A percentile compares a stretch with the other conserved stretches of the same genome.
phyloP scores from a whole-genome alignment of 2,797 vertebrate species.

The Coregonus ussuriensis region DNA sequence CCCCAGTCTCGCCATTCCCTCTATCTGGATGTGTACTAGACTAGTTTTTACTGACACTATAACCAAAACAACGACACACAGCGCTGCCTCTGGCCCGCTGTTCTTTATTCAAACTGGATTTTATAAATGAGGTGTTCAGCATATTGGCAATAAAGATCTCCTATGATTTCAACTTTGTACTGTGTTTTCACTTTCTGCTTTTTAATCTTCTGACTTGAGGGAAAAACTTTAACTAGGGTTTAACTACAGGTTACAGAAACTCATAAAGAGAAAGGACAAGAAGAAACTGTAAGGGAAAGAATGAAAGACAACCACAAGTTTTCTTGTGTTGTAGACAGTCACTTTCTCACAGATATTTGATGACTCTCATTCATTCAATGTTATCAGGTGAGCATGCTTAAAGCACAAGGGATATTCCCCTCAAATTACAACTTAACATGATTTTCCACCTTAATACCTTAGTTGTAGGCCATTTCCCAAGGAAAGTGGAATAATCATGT shows the following conservation, averaged over 20 bases:
- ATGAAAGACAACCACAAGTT: background rate
- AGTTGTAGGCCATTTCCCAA: too few species aligned
- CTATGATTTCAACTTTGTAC: constrained; percentile 18
- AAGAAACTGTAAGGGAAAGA: background rate
- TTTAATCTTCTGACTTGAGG: background rate
- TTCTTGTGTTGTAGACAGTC: background rate
- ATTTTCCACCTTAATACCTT: too few species aligned
- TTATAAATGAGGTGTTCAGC: constrained; percentile 72
- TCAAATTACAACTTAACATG: too few species aligned
- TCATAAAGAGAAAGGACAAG: background rate
- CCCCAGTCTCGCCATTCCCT: constrained; percentile 20
- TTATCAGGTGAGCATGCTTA: background rate
- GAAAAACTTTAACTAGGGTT: background rate
- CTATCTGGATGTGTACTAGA: constrained; percentile 43
- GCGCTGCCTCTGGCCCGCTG: constrained; percentile 40
- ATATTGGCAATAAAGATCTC: constrained; percentile 70
- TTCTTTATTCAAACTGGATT: constrained; percentile 61
- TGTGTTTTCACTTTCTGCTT: constrained; percentile 22
- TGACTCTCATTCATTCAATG: background rate
- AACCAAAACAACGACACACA: constrained; percentile 49
- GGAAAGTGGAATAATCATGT: background rate
- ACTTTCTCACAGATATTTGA: background rate
- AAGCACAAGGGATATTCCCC: background rate
- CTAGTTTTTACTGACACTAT: constrained; percentile 50
- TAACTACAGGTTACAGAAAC: background rate